Evolutionary conservation across 1,140 invertebrate genomes (phyloP).

Genomic region (Akabosia matsudoensis): DNA sequence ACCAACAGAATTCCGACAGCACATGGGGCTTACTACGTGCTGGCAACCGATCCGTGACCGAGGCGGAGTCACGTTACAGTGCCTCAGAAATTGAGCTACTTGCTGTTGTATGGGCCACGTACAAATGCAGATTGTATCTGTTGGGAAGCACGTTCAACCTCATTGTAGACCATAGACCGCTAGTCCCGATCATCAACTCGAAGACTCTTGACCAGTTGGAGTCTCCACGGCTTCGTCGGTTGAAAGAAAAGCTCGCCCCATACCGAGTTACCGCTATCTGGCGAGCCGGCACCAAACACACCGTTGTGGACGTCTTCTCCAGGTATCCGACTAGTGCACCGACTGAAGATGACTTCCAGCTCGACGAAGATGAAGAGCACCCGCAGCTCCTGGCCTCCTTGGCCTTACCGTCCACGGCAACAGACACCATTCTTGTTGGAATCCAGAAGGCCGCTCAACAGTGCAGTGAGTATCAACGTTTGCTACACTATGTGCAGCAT

Average conservation of each 20-base stretch:
- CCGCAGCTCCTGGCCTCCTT: background rate
- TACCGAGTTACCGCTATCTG: background rate
- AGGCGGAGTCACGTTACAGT: background rate
- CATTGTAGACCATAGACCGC: background rate
- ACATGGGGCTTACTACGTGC: background rate
- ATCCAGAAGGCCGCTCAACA: background rate
- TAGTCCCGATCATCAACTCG: slow-evolving; percentile 1
- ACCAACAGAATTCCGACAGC: background rate
- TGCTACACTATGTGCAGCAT: background rate
- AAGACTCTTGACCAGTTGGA: background rate
- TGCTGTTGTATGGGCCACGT: background rate
- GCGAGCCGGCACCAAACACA: background rate
- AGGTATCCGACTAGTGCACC: background rate
- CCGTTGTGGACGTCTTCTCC: slow-evolving; percentile 5
- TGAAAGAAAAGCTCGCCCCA: background rate
- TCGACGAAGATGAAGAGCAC: background rate
- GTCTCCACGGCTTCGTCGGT: background rate
- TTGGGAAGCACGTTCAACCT: background rate
- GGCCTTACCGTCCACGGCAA: background rate
- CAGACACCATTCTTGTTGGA: too few species aligned
- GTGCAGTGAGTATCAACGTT: background rate
- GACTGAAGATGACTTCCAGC: background rate
- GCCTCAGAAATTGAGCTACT: background rate
- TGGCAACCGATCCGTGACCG: background rate
- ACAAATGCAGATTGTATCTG: background rate